Conservation (phyloP, 2,113 vertebrate genomes). For the Peromyscus californicus region DNA sequence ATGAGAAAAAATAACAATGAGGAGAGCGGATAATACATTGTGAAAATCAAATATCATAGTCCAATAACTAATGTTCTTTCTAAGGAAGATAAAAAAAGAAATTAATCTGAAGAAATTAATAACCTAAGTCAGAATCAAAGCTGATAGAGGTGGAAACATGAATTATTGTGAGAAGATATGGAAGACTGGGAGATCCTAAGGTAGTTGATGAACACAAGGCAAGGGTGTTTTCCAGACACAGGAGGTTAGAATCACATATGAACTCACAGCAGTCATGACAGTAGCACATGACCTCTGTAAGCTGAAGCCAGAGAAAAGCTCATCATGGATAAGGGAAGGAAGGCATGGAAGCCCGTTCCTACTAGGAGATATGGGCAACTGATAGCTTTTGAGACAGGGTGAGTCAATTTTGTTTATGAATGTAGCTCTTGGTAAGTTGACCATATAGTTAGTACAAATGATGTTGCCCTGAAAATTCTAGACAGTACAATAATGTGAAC, state of each 20-base stretch:
- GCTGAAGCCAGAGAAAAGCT: not conserved
- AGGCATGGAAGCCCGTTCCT: not conserved
- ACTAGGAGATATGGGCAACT: not conserved
- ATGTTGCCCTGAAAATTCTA: too few relatives aligned
- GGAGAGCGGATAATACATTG: too few relatives aligned
- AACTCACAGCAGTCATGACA: not conserved
- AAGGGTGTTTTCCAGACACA: too few relatives aligned
- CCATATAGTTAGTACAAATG: too few relatives aligned
- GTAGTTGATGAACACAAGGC: not conserved
- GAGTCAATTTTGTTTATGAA: not conserved
- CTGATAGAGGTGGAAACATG: too few relatives aligned
- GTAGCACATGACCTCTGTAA: not conserved
- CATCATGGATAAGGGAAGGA: not conserved
- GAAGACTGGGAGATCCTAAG: not conserved
- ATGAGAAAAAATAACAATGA: too few relatives aligned
- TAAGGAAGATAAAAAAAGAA: too few relatives aligned
- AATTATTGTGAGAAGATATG: not conserved
- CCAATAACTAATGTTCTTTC: too few relatives aligned
- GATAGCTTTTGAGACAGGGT: not conserved
- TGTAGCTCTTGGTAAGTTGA: not conserved
- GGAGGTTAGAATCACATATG: not conserved
- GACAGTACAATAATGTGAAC: too few relatives aligned
- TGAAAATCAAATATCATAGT: too few relatives aligned
- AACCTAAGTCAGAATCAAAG: too few relatives aligned
- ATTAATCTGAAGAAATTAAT: too few relatives aligned